Evolutionary conservation across 2,113 vertebrate species (phyloP).

Genomic region (Girardinichthys multiradiatus): DNA sequence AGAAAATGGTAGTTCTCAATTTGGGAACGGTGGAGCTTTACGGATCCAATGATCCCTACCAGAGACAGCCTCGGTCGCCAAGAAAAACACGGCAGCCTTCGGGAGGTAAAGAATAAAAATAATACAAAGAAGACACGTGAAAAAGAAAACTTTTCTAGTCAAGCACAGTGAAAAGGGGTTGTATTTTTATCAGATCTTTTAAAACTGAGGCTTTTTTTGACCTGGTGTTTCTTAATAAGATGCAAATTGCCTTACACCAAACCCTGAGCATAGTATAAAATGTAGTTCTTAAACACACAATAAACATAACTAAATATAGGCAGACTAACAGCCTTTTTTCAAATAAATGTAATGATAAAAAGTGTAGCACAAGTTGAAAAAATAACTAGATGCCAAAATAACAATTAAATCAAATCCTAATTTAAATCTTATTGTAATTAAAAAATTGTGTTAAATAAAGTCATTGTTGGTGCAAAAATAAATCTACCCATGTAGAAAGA

Average conservation of each 20-base stretch:
- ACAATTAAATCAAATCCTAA: too few relatives aligned
- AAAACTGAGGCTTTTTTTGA: too few relatives aligned
- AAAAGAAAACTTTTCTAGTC: background rate
- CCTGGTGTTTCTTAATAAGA: too few relatives aligned
- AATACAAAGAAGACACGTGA: background rate
- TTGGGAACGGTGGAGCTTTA: conserved; percentile 93
- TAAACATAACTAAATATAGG: background rate
- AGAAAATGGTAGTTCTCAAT: conserved; percentile 95
- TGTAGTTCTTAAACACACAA: too few relatives aligned
- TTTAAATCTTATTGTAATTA: too few relatives aligned
- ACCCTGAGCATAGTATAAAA: too few relatives aligned
- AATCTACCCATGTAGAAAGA: background rate
- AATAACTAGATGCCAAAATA: background rate
- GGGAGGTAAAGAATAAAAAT: conserved; percentile 84
- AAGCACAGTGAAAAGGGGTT: too few relatives aligned
- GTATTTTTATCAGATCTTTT: too few relatives aligned
- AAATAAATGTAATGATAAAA: background rate
- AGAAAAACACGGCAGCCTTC: conserved; percentile 95
- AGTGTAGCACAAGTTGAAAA: background rate
- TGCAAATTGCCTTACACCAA: background rate
- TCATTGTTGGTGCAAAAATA: background rate
- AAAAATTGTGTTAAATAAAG: too few relatives aligned
- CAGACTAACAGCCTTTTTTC: background rate
- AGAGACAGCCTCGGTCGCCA: conserved; percentile 95
- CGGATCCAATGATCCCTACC: conserved; percentile 94